Conservation (phyloP, 2,797 vertebrate species). For the Trichosurus vulpecula region DNA sequence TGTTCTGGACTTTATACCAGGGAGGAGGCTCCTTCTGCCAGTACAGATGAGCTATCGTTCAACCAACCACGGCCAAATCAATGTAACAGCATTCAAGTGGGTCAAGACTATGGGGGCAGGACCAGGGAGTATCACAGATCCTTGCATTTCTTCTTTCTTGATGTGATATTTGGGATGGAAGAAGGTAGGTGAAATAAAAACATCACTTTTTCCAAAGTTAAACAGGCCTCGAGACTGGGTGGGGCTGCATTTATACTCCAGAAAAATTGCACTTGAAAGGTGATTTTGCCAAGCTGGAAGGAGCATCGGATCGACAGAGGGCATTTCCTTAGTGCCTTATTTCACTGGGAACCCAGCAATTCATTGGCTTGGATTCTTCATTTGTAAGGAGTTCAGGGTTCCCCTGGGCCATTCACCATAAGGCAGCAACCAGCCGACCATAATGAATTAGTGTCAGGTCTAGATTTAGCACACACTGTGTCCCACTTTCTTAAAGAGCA, state of each 20-base stretch:
- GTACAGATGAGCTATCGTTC: neutral
- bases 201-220: neutral
- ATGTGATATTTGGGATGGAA: constrained; percentile 1
- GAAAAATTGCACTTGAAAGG: neutral
- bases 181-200: constrained; percentile 1
- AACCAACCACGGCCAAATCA: neutral
- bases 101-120: neutral
- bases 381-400: constrained; percentile 33
- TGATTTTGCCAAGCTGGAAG: constrained; percentile 39
- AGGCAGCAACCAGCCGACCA: constrained; percentile 36
- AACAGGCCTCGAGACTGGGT: neutral
- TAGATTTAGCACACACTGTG: constrained; percentile 53
- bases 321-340: constrained; percentile 45
- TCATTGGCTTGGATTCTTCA: constrained; percentile 38
- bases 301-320: constrained; percentile 45
- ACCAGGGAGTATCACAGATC: neutral
- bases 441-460: constrained; percentile 53
- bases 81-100: neutral
- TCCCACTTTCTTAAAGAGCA: constrained; percentile 60
- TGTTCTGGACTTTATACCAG: neutral
- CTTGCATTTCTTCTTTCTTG: neutral
- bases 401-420: constrained; percentile 42
- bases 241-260: constrained; percentile 29
- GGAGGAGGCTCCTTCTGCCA: neutral
- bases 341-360: constrained; percentile 48